Evolutionary conservation across 2,113 vertebrate genomes (phyloP).

Genomic region (Elachura formosa): DNA sequence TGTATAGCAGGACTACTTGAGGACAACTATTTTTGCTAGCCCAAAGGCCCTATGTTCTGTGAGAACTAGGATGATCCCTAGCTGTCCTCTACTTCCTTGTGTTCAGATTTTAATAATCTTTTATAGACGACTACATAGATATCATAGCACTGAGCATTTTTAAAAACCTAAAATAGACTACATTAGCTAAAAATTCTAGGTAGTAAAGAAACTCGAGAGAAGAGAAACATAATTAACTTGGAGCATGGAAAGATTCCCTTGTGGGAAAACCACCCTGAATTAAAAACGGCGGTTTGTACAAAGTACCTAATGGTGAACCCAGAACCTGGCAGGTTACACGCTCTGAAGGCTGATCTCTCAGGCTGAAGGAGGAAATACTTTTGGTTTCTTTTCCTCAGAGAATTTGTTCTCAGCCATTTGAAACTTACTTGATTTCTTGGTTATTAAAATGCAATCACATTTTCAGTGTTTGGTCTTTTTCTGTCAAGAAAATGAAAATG

Average conservation of each 20-base stretch:
- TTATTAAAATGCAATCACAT: neutral
- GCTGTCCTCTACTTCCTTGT: neutral
- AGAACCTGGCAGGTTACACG: neutral
- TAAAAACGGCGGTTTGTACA: neutral
- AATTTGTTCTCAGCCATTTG: neutral
- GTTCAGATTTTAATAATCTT: neutral
- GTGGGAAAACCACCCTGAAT: neutral
- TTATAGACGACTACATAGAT: neutral
- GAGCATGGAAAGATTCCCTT: neutral
- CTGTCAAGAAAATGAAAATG: neutral
- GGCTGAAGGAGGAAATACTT: neutral
- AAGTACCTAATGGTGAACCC: neutral
- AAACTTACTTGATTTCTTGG: neutral
- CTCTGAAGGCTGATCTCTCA: neutral
- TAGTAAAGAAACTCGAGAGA: neutral
- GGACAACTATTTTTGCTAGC: neutral
- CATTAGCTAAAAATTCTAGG: constrained; percentile 37
- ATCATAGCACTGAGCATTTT: neutral
- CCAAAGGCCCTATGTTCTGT: neutral
- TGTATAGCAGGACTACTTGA: neutral
- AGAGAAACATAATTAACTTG: constrained; percentile 47
- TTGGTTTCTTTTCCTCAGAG: neutral
- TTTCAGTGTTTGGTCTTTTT: neutral
- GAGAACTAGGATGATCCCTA: neutral
- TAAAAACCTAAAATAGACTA: constrained; percentile 7